Conservation (phyloP, 2,113 vertebrate genomes). For the Agelaius tricolor region DNA sequence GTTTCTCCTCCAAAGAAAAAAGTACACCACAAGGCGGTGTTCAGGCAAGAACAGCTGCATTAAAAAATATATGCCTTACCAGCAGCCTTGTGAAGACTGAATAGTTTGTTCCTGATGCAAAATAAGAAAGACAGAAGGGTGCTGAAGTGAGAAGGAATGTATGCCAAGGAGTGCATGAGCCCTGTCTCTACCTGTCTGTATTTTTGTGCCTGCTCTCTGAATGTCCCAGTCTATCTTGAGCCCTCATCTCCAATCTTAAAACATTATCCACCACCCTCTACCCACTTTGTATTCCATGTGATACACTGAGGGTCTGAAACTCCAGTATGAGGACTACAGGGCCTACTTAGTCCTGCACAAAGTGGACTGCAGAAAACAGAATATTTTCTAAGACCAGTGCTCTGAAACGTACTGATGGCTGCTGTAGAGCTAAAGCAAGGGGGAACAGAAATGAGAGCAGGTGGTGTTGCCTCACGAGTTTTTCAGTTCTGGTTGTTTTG, state of each 20-base stretch:
- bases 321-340: neutral
- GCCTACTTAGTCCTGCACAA: neutral
- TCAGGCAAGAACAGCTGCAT: neutral
- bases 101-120: neutral
- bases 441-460: slow-evolving; percentile 42
- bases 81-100: neutral
- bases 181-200: neutral
- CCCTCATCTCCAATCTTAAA: neutral
- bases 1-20: neutral
- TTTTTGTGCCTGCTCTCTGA: neutral
- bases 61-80: neutral
- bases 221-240: neutral
- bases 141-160: neutral
- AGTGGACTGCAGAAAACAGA: neutral
- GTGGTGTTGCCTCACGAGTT: slow-evolving; percentile 20
- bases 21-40: neutral
- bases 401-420: neutral
- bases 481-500: neutral
- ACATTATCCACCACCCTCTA: neutral
- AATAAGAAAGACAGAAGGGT: neutral
- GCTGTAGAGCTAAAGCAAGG: neutral
- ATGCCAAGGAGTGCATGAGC: neutral
- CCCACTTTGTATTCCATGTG: neutral
- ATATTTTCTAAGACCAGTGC: neutral
- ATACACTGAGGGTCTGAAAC: neutral